Conservation (phyloP, 2,888 invertebrate species). For the Pteria penguin region DNA sequence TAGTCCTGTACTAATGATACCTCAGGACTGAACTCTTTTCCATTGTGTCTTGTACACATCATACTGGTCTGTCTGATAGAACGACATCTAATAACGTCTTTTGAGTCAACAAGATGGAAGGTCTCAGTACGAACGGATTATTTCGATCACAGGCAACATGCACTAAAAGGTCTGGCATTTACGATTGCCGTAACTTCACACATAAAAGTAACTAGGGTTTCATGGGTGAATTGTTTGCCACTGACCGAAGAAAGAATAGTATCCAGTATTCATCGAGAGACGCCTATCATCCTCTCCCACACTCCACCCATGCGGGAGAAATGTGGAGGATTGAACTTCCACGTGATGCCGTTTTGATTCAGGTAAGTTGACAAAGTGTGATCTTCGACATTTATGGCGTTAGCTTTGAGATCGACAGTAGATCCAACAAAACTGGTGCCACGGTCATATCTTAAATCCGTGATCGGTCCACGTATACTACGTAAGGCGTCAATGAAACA, state of each 20-base stretch:
- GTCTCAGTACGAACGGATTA: slow-evolving; percentile 14
- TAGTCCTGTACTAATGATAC: no score
- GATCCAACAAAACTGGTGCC: slow-evolving; percentile 33
- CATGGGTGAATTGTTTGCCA: not conserved
- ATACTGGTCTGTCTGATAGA: not conserved
- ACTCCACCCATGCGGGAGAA: slow-evolving; percentile 42
- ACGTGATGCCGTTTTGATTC: slow-evolving; percentile 9
- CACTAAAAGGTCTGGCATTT: not conserved
- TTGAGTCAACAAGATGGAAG: slow-evolving; percentile 20
- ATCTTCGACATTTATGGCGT: not conserved
- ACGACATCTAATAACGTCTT: not conserved
- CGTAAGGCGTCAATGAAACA: slow-evolving; percentile 37
- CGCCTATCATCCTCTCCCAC: slow-evolving; percentile 40
- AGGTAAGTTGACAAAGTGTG: not conserved
- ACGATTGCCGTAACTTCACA: not conserved
- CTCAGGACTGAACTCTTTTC: not conserved
- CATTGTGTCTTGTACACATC: not conserved
- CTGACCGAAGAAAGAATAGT: slow-evolving; percentile 11
- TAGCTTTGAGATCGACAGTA: not conserved
- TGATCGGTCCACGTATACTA: slow-evolving; percentile 19
- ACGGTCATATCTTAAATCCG: slow-evolving; percentile 18
- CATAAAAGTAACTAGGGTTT: slow-evolving; percentile 14
- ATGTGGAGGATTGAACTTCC: slow-evolving; percentile 40
- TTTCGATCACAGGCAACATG: slow-evolving; percentile 11
- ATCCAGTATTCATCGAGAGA: slow-evolving; percentile 35